Base-by-base conservation (phyloP, 2,797 vertebrate genomes). In the Enteromius anoplus region DNA sequence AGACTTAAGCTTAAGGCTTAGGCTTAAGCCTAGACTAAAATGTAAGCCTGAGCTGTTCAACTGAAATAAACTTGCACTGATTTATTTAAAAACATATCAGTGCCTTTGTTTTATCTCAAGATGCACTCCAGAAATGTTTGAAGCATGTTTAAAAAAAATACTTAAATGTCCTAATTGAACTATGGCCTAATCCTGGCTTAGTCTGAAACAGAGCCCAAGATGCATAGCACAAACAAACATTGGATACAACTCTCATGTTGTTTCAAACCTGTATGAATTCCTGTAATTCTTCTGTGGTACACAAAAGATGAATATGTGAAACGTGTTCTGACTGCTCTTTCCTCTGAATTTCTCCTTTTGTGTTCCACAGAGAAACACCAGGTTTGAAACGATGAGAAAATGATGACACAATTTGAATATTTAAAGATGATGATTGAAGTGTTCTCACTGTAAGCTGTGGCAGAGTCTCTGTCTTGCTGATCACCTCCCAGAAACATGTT, bases 401-500 rank as follows among this genome's bases (percentile, higher is more conserved):
- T 58, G 21, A 40, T 9, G 12, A 23, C 32, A 14, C 10, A 29
- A 29, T 53, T 11, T 1, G n/a, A 40, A 21, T 32, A 32, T 21
- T 5, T 19, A 10, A 72, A 0, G 4, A 8, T 34, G 47, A 72
- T 1, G 47, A 10, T 32, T 64, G 26, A 85, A 5, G 47, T 2
- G 15, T 17, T 90, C 94, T 93, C 92, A 95, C 94, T 93, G 89
- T 94, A 95, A 82, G 95, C 94, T 2, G 92, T 95, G 86, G 94
- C 94, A 0, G 95, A 95, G 91, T 96, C 95, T 80, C 95, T 88
- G 85, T 95, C 93, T 65, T 88, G 92, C 88, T 92, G 90, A 32
- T 87, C 88, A 78, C 95, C 95, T 45, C 95, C 95, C 85, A 96
- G 92, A 89, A 94, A 96, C 95, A 96, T 95, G 87, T 90, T 95